Evolutionary conservation across 1,140 invertebrate species (phyloP).

Genomic region (Bombus superbus): DNA sequence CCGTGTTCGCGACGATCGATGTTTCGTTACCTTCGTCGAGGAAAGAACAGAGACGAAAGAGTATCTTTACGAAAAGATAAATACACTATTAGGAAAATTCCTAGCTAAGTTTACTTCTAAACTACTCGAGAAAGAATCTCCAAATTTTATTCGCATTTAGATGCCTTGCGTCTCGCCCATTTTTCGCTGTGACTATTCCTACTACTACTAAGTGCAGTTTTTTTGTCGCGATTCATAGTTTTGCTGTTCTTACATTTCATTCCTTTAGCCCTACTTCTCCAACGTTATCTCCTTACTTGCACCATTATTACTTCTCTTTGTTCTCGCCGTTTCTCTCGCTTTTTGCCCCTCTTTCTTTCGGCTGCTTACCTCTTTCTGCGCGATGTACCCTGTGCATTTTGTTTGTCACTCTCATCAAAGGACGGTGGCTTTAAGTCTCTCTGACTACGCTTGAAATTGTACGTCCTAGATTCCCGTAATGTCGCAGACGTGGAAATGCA

Average conservation of each 20-base stretch:
- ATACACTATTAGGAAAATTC: too few species aligned
- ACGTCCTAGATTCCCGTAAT: constrained; percentile 38
- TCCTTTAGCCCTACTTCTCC: not conserved
- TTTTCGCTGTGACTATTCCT: not conserved
- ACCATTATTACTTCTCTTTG: not conserved
- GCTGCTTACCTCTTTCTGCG: not conserved
- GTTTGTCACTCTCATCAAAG: constrained; percentile 49
- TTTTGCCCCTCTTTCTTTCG: constrained; percentile 13
- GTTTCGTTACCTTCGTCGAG: too few species aligned
- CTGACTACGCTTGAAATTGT: constrained; percentile 18
- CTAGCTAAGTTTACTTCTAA: too few species aligned
- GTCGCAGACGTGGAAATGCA: constrained; percentile 16
- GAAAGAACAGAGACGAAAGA: too few species aligned
- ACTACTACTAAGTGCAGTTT: not conserved
- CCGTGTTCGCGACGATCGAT: too few species aligned
- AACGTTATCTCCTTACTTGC: not conserved
- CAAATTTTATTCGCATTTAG: too few species aligned
- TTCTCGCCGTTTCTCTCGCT: not conserved
- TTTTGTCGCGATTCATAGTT: not conserved
- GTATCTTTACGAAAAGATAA: too few species aligned
- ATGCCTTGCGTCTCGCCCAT: too few species aligned
- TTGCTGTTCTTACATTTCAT: not conserved
- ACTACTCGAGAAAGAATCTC: too few species aligned
- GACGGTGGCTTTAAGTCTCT: constrained; percentile 2
- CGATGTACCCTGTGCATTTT: constrained; percentile 27